A percentile compares a stretch with the other conserved stretches of the same genome.
Evolutionary conservation across 35 echinoderm and acorn worm genomes (phyloP).

Genomic region (Apostichopus japonicus): DNA sequence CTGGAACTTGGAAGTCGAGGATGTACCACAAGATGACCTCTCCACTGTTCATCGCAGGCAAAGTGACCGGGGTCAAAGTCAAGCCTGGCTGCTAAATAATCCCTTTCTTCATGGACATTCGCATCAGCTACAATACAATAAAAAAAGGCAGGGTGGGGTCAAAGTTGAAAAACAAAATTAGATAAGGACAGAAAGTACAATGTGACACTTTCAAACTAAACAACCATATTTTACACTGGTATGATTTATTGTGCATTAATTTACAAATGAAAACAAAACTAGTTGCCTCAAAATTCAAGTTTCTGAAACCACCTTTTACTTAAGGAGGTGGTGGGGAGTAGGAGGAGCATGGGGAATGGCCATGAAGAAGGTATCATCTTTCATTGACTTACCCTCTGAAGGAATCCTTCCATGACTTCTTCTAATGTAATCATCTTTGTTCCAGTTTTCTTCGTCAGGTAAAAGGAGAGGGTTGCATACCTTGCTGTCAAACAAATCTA

Average conservation of each 20-base stretch:
- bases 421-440: constrained; percentile 61
- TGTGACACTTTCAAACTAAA: no score
- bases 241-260: no score
- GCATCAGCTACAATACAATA: neutral
- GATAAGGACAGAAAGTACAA: no score
- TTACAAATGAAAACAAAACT: no score
- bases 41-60: constrained; percentile 81
- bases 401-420: neutral
- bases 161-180: no score
- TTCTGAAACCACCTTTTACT: no score
- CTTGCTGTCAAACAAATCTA: constrained; percentile 83
- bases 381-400: constrained; percentile 5
- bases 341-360: neutral
- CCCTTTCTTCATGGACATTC: constrained; percentile 56
- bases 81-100: constrained; percentile 80
- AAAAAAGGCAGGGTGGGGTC: neutral
- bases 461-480: constrained; percentile 84
- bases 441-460: constrained; percentile 83
- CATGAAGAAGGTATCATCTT: neutral
- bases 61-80: constrained; percentile 83
- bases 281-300: no score
- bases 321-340: no score
- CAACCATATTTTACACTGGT: no score
- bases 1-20: constrained; percentile 69
- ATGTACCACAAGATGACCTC: constrained; percentile 70